A percentile compares a stretch with the other conserved stretches of the same genome.
Evolutionary conservation across 2,113 vertebrate genomes (phyloP).

Genomic region (Carollia perspicillata): DNA sequence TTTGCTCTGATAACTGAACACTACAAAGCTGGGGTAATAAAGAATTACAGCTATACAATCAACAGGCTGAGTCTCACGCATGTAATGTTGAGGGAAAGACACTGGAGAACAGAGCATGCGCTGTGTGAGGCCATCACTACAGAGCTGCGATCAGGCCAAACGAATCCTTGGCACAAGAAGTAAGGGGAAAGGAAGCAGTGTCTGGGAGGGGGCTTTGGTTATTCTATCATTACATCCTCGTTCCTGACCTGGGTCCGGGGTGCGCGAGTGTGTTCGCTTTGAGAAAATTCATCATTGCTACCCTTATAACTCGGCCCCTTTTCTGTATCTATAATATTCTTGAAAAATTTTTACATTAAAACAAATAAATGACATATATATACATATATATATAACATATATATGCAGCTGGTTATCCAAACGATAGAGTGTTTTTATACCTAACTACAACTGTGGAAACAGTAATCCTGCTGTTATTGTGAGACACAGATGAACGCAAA

Average conservation of each 20-base stretch:
- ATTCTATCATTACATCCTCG: background rate
- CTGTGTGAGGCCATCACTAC: too few relatives aligned
- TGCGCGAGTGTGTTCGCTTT: background rate
- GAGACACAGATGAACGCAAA: background rate
- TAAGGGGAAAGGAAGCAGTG: background rate
- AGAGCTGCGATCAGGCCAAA: background rate
- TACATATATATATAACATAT: background rate
- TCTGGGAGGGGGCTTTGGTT: background rate
- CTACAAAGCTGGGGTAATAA: background rate
- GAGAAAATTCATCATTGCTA: background rate
- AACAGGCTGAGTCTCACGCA: background rate
- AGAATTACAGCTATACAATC: background rate
- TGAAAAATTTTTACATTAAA: background rate
- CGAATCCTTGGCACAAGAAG: too few relatives aligned
- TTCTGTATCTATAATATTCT: background rate
- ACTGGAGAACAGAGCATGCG: background rate
- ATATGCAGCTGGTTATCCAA: background rate
- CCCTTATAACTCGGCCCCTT: background rate
- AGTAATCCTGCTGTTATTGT: too few relatives aligned
- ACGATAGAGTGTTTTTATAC: background rate
- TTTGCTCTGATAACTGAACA: background rate
- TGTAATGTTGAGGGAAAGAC: background rate
- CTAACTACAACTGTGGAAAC: background rate
- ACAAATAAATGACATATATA: background rate
- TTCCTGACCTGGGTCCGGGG: background rate